Conservation (phyloP, 37 sponge, comb jelly and placozoan genomes). For the Ephydatia muelleri region DNA sequence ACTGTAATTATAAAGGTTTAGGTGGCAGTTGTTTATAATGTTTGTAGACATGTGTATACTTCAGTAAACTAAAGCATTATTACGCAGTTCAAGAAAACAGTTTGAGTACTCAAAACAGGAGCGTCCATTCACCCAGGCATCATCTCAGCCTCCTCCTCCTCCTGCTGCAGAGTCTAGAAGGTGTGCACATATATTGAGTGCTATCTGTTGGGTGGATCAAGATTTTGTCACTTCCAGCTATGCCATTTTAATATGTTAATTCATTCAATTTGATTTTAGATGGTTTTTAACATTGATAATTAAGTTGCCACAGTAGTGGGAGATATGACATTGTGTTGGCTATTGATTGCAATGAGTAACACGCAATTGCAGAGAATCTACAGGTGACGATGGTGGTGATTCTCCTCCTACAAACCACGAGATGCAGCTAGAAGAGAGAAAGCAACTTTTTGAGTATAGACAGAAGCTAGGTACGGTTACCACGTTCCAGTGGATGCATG, state of each 20-base stretch:
- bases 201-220: not conserved
- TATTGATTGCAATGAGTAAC: not conserved
- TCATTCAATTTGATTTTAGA: too few relatives aligned
- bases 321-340: not conserved
- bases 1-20: too few relatives aligned
- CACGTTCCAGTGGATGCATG: not conserved
- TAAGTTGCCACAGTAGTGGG: too few relatives aligned
- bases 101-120: conserved; percentile 46
- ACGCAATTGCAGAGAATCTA: not conserved
- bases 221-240: not conserved
- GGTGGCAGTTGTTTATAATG: too few relatives aligned
- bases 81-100: conserved; percentile 43
- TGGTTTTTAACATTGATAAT: too few relatives aligned
- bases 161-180: not conserved
- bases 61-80: not conserved
- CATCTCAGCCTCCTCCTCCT: conserved; percentile 7
- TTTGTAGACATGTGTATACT: not conserved
- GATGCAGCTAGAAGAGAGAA: conserved; percentile 49
- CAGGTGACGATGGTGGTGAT: conserved; percentile 18
- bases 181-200: not conserved
- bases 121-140: conserved; percentile 31
- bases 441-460: conserved; percentile 44
- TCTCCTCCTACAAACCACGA: conserved; percentile 45
- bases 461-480: conserved; percentile 48
- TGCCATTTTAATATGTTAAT: not conserved